phyloP scores from a whole-genome alignment of 2,113 vertebrate genomes.

The Oreochromis niloticus region DNA sequence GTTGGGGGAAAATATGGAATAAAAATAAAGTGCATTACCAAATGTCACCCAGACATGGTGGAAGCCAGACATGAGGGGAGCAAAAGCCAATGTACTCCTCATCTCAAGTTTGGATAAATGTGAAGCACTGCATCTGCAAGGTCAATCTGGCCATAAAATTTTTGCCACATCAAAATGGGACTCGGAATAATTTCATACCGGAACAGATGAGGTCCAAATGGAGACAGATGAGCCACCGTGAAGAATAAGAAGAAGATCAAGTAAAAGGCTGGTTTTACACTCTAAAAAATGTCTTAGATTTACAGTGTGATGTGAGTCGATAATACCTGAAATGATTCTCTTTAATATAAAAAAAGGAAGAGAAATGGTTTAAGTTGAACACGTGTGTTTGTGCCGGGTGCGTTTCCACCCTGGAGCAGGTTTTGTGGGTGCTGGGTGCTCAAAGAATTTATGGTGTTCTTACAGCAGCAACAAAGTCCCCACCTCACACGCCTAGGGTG shows the following conservation, averaged over 20 bases:
- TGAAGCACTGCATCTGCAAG: background rate
- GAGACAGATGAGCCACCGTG: background rate
- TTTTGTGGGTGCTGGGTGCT: conserved; percentile 23
- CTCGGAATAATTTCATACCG: background rate
- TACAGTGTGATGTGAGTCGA: fast-evolving
- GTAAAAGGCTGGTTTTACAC: background rate
- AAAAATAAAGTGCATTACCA: background rate
- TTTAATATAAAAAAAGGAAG: background rate
- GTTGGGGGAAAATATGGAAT: fast-evolving
- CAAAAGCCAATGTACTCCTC: background rate
- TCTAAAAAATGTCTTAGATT: background rate
- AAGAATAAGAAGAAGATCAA: background rate
- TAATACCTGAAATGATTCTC: background rate
- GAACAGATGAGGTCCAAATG: background rate
- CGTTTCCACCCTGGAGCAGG: background rate
- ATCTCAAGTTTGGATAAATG: background rate
- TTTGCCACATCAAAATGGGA: background rate
- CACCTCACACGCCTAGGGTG: conserved; percentile 28
- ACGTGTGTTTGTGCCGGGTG: background rate
- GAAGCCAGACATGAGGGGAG: background rate
- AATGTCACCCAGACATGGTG: background rate
- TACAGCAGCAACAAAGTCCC: conserved; percentile 20
- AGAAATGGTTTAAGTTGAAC: background rate
- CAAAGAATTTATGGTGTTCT: conserved; percentile 57
- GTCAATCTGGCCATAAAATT: background rate